A percentile compares a stretch with the other conserved stretches of the same genome.
phyloP scores from a whole-genome alignment of 2,113 vertebrate species.

The Alligator mississippiensis region DNA sequence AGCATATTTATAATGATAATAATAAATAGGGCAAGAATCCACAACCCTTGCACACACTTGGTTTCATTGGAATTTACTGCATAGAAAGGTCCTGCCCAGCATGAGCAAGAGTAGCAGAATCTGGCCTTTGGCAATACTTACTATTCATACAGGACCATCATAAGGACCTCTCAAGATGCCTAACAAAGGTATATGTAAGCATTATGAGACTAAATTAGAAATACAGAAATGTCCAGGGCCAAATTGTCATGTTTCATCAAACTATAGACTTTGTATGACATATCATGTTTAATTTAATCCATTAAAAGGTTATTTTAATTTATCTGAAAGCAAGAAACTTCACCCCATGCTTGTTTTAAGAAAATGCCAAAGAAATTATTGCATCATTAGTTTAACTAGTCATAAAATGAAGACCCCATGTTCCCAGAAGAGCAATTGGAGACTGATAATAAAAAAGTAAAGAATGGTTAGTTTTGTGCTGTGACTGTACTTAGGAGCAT shows the following conservation, averaged over 20 bases:
- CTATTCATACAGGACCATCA: not conserved
- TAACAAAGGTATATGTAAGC: not conserved
- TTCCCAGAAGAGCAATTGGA: not conserved
- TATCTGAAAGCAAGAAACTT: not conserved
- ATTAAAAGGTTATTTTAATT: not conserved
- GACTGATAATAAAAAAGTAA: not conserved
- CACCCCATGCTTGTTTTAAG: not conserved
- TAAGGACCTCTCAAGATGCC: not conserved
- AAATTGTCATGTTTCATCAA: not conserved
- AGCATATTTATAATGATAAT: not conserved
- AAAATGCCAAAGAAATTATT: not conserved
- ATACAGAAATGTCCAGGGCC: not conserved
- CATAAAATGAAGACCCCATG: not conserved
- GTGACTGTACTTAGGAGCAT: not conserved
- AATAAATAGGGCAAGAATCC: not conserved
- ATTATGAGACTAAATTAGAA: not conserved
- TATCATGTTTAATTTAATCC: not conserved
- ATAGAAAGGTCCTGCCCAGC: not conserved
- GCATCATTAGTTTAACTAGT: not conserved
- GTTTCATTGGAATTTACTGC: not conserved
- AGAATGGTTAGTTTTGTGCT: not conserved
- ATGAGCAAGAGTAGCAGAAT: not conserved
- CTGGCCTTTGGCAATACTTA: not conserved
- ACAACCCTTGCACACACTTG: not conserved
- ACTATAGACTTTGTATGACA: not conserved